A percentile compares a stretch with the other conserved stretches of the same genome.
These are phyloP conservation scores for Stegastes partitus DNA, from an alignment of 2,113 vertebrate species.

Conservation along the genomic window DNA sequence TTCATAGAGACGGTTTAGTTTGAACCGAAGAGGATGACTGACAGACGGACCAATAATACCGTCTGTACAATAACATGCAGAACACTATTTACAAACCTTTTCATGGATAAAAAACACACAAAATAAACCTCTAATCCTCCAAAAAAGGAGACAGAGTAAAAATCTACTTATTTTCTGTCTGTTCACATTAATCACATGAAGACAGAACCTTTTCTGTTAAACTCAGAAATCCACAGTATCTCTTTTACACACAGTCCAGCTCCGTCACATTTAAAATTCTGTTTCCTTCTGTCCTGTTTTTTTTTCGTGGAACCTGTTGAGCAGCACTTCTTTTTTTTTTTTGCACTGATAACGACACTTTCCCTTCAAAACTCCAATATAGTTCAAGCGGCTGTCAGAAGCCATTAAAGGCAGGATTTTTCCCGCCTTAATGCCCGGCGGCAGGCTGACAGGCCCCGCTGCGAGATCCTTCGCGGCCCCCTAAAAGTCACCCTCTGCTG, in stretches of 20 bases:
- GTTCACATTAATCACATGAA: no score
- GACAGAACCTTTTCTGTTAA: no score
- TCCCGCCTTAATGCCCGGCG: constrained; percentile 13
- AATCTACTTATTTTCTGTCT: no score
- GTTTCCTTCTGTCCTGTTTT: background rate
- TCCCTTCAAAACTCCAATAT: constrained; percentile 21
- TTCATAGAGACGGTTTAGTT: no score
- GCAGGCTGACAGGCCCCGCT: constrained; percentile 48
- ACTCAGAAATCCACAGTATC: background rate
- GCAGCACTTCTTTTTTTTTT: background rate
- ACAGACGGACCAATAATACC: no score
- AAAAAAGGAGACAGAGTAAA: no score
- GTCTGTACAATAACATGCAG: no score
- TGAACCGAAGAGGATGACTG: no score
- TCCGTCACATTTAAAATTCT: background rate
- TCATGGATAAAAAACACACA: no score
- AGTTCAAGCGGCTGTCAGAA: constrained; percentile 51
- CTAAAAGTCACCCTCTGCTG: constrained; percentile 57
- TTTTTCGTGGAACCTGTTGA: constrained; percentile 38
- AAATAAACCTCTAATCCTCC: no score
- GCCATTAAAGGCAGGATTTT: constrained; percentile 51
- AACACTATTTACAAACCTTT: no score
- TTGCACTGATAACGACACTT: constrained; percentile 1
- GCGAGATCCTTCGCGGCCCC: constrained; percentile 37
- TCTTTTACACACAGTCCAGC: background rate